Base-by-base conservation (phyloP, 1,140 invertebrate genomes). In the Bombus terrestris region DNA sequence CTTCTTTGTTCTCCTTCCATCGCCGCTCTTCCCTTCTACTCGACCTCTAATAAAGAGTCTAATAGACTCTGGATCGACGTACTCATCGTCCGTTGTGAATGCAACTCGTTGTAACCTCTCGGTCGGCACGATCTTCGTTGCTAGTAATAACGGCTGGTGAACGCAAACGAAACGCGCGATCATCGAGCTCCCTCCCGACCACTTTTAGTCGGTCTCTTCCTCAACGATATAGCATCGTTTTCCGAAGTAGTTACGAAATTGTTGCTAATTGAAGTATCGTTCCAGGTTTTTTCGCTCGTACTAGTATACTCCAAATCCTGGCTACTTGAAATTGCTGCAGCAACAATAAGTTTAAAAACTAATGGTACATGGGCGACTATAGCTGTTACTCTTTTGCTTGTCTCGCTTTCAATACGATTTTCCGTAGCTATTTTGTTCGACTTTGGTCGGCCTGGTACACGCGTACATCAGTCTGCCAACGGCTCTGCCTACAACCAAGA, bases 251-350 rank as follows among this genome's bases (percentile, higher is more conserved):
- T 86, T 79, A 15, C 41, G 59, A 76, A 89, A 86, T 86, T 83
- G 69, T 89, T 89, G 68, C 79, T 89, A 89, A 89, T 89, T 89
- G 87, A 76, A 80, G 78, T 35, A 57, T 66, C 47, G 69, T 86
- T 76, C 32, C 37, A 77, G 62, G 62, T 39, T 83, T 86, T 62
- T 77, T 32, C 15, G 25, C 35, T 41, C 28, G 59, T 53, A 15
- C 13, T 25, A 1, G 53, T 43, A 41, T 28, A 13, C 53, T 28
- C 39, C 66, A 57, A 4, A 25, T 22, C 41, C 12, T 18, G 2
- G 35, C 43, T 18, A n/a, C 25, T 73, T 53, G 35, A 47, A 73
- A 89, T 22, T 8, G 59, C 2, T n/a, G 28, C 28, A 62, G 68
- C 53, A 74, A 82, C 57, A 43, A 87, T 75, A 62, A 73, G 69